Percentiles rank a stretch among this genome's conserved stretches.
Conservation (phyloP, 2,888 invertebrate genomes). For the Proisotoma minuta region DNA sequence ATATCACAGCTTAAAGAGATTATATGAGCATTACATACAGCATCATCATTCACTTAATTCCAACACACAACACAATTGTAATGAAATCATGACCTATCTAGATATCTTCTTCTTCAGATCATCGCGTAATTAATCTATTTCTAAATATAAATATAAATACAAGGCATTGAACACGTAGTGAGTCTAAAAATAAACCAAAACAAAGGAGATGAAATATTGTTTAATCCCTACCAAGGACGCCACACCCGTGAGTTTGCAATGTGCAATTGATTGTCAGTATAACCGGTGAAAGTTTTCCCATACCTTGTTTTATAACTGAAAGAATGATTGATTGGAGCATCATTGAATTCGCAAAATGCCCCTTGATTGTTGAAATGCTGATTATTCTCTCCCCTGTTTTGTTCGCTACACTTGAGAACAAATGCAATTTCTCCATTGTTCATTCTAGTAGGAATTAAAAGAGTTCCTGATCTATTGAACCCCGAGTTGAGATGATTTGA, state of each 20-base stretch:
- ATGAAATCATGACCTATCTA: too few relatives aligned
- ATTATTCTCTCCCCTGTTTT: not conserved
- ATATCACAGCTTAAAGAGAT: conserved; percentile 2
- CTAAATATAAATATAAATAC: too few relatives aligned
- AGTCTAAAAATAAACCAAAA: not conserved
- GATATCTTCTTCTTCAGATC: too few relatives aligned
- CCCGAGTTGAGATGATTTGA: too few relatives aligned
- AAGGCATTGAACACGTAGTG: not conserved
- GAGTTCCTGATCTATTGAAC: conserved; percentile 14
- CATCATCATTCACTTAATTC: too few relatives aligned
- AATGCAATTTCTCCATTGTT: conserved; percentile 53
- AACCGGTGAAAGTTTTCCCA: conserved; percentile 12
- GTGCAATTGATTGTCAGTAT: conserved; percentile 22
- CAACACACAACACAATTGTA: too few relatives aligned
- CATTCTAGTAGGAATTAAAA: conserved; percentile 51
- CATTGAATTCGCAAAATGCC: not conserved
- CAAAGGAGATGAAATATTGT: not conserved
- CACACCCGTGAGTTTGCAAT: conserved; percentile 33
- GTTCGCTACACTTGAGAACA: conserved; percentile 47
- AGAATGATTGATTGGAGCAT: not conserved
- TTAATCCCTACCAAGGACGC: conserved; percentile 42
- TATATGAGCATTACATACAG: too few relatives aligned
- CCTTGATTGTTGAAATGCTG: not conserved
- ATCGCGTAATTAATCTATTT: too few relatives aligned
- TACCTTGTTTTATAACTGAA: not conserved